Evolutionary conservation across 2,797 vertebrate species (phyloP).

Genomic region (Bryconaethiops microstoma): DNA sequence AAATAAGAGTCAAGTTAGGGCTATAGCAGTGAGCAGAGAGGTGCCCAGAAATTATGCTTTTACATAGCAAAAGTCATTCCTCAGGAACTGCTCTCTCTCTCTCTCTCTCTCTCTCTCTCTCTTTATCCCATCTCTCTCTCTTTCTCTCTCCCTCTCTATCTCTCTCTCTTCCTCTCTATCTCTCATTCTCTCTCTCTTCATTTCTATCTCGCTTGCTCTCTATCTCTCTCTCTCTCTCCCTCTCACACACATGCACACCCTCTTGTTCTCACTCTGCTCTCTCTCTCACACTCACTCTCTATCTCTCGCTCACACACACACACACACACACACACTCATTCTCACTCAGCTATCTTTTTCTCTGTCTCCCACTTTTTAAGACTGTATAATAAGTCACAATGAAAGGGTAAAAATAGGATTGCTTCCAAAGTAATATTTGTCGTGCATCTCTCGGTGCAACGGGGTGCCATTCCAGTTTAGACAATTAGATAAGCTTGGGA

Average conservation of each 20-base stretch:
- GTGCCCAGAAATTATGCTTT: slow-evolving; percentile 65
- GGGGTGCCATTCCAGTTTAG: slow-evolving; percentile 78
- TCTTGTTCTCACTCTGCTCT: slow-evolving; percentile 65
- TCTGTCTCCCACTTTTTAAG: background rate
- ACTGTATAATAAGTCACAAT: slow-evolving; percentile 11
- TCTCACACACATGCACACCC: slow-evolving; percentile 11
- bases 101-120: background rate
- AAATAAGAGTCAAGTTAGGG: slow-evolving; percentile 31
- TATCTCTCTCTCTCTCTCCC: too few species aligned
- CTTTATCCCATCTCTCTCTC: too few species aligned
- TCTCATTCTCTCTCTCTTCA: slow-evolving; percentile 47
- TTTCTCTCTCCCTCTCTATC: background rate
- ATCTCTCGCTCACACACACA: too few species aligned
- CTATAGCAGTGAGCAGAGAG: slow-evolving; percentile 5
- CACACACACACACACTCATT: too few species aligned
- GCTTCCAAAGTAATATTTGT: slow-evolving; percentile 68
- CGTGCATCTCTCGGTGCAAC: slow-evolving; percentile 70
- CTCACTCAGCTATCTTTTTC: too few species aligned
- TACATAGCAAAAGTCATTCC: background rate
- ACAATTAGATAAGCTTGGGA: slow-evolving; percentile 72
- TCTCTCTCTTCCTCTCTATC: slow-evolving; percentile 57
- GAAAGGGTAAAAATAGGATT: slow-evolving; percentile 73
- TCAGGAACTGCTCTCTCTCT: slow-evolving; percentile 64
- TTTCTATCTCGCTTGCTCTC: background rate
- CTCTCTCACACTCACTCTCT: background rate